These are phyloP conservation scores for Siniperca knerii DNA, from an alignment of 2,113 vertebrate species.

Conservation along the genomic window DNA sequence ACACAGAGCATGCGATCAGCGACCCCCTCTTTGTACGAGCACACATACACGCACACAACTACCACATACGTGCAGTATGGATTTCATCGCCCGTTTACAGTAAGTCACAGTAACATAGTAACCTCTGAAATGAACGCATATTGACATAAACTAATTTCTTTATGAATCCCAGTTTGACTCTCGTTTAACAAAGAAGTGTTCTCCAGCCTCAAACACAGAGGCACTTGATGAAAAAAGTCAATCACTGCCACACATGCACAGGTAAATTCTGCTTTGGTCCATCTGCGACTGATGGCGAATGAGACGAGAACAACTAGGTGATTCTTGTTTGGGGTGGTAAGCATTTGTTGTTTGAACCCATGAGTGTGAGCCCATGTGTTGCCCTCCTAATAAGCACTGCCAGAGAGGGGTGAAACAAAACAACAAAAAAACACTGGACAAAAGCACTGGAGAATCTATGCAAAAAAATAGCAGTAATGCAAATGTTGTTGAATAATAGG, in stretches of 20 bases:
- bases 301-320: neutral
- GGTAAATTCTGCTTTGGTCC: neutral
- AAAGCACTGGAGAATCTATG: conserved; percentile 56
- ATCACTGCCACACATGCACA: neutral
- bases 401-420: conserved; percentile 37
- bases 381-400: conserved; percentile 40
- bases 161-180: neutral
- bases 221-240: neutral
- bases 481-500: conserved; percentile 79
- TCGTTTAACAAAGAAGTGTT: conserved; percentile 56
- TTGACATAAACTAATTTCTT: conserved; percentile 8
- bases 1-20: conserved; percentile 83
- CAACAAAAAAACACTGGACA: conserved; percentile 29
- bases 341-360: conserved; percentile 41
- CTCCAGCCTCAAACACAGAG: conserved; percentile 8
- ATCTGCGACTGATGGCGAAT: neutral
- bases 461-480: conserved; percentile 78
- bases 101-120: conserved; percentile 22
- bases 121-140: conserved; percentile 6
- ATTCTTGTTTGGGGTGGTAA: conserved; percentile 25
- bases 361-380: conserved; percentile 29
- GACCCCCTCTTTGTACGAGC: conserved; percentile 81
- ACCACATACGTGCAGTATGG: conserved; percentile 34
- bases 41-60: conserved; percentile 37
- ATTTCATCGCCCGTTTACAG: conserved; percentile 45